Conservation (phyloP, 2,113 vertebrate species). For the Misgurnus mizolepis region DNA sequence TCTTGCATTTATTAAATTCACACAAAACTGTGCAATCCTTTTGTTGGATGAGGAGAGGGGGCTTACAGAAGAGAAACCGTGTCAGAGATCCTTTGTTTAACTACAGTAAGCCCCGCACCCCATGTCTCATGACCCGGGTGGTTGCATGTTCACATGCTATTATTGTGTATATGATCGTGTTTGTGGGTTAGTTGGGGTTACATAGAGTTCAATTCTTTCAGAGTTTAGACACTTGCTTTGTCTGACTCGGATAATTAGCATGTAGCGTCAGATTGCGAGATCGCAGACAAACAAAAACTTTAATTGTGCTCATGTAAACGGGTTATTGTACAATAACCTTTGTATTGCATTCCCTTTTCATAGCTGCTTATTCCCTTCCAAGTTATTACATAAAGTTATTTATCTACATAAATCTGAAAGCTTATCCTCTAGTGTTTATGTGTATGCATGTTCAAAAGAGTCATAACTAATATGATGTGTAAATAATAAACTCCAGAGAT, state of each 20-base stretch:
- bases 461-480: not conserved
- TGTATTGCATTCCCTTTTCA: slow-evolving; percentile 11
- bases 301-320: slow-evolving; percentile 6
- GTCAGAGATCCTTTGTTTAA: slow-evolving; percentile 65
- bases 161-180: slow-evolving; percentile 50
- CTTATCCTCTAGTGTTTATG: slow-evolving; percentile 24
- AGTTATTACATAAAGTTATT: slow-evolving; percentile 41
- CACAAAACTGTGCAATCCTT: slow-evolving; percentile 29
- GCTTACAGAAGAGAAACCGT: slow-evolving; percentile 57
- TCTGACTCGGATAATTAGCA: not conserved
- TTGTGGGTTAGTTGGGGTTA: slow-evolving; percentile 54
- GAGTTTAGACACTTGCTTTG: not conserved
- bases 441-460: slow-evolving; percentile 9
- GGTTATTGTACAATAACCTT: slow-evolving; percentile 19
- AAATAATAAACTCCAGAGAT: not conserved
- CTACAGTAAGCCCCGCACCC: slow-evolving; percentile 54
- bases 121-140: slow-evolving; percentile 48
- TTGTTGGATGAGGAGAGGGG: slow-evolving; percentile 35
- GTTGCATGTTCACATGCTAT: slow-evolving; percentile 50
- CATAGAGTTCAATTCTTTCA: slow-evolving; percentile 28
- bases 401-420: slow-evolving; percentile 30
- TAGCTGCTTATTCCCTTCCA: slow-evolving; percentile 24
- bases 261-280: not conserved
- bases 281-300: not conserved
- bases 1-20: slow-evolving; percentile 63